Base-by-base conservation (phyloP, 1,140 invertebrate genomes). In the Zaprionus inermis region DNA sequence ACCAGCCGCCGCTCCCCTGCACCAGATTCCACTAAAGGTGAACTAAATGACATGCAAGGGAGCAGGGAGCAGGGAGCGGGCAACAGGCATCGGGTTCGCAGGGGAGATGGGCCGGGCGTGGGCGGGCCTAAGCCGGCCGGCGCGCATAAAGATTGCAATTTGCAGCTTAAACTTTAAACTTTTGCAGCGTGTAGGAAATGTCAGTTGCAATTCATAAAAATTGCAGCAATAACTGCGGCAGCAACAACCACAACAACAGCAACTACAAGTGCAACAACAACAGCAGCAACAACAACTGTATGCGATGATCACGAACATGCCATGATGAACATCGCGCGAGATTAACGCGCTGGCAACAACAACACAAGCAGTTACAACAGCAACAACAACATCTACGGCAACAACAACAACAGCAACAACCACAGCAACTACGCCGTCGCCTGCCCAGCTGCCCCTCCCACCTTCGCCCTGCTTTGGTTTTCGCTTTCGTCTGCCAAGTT, bases 121-220 rank as follows among this genome's bases (percentile, higher is more conserved):
- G 55, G 55, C 20, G 49, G 60, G 20, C 58, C 60, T 69, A 65
- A 49, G 72, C 67, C 76, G 74, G 80, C 76, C 83, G 80, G 83
- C 79, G 78, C 61, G 78, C 65, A 65, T 74, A 44, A 73, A 68
- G 63, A 69, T 74, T 69, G 65, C 78, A 75, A 78, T 78, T 83
- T 71, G 69, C 44, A 55, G 72, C 66, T 81, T 89, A 89, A 89
- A 89, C 84, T 89, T 89, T 89, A 89, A 89, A 89, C 84, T 89
- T 89, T 88, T 81, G 20, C 84, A 78, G 63, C 78, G 77, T 78
- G 80, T 83, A 89, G 84, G 84, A 89, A 89, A 89, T 89, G 84
- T 88, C 84, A 89, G 84, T 88, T 89, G 83, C 77, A 83, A 88
- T 80, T 84, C 81, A 84, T 84, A 84, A 84, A 84, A 88, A 79